Evolutionary conservation across 1,140 invertebrate species (phyloP), one percentile per base, ranked within the genome.

Genomic region (Bombus difficillimus): DNA sequence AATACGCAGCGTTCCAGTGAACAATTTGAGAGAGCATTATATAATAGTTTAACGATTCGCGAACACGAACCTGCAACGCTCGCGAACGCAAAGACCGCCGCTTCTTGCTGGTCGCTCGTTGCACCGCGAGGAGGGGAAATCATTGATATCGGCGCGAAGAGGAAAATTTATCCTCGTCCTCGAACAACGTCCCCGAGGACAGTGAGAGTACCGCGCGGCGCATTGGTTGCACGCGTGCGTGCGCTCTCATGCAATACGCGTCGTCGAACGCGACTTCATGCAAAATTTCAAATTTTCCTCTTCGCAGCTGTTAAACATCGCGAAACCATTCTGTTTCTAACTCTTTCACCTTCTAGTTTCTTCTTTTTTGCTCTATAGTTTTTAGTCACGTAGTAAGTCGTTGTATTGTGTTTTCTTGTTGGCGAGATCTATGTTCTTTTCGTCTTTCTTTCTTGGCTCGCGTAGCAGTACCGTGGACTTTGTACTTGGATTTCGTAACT

Each of bases 171-270:
- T 85, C 83, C 71, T 74, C 83, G 83, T 85, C 83, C 83, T 85
- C 83, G 83, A 85, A 78, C 78, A 85, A 85, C 83, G 83, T 85
- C 83, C 83, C 78, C 83, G 83, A 85, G 83, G 83, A 85, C 83
- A 81, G 78, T 81, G 83, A 81, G 83, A 85, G 83, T 74, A 47
- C 34, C 28, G 25, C 10, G 41, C 83, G 39, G 28, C 34, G 76
- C 43, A 28, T 68, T 39, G 77, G 28, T 68, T 74, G 57, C 43
- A 25, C 39, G 83, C 57, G 59, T 28, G 57, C 66, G n/a, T 22
- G 28, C 74, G 62, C 13, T n/a, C 34, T 53, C 32, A 22, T 62
- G 82, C 53, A 25, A 62, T 80, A 80, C 83, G 69, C 71, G 68
- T 15, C 47, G 59, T 13, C 53, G 57, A 73, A 73, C 41, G 34